phyloP scores from a whole-genome alignment of 1,140 invertebrate genomes.

The Neomicropteryx cornuta region DNA sequence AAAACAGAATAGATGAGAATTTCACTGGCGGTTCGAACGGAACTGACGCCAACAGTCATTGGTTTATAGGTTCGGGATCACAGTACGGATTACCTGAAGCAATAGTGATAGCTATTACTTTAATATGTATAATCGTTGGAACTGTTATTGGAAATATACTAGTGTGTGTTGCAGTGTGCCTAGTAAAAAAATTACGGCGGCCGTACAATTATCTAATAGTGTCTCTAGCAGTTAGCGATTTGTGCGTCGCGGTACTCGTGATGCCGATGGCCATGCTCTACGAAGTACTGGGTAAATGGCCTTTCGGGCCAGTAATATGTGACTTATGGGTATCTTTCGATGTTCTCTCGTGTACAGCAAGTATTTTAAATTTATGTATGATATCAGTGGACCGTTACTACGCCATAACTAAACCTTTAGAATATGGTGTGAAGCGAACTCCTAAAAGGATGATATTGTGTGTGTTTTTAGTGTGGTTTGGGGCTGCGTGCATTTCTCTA shows the following conservation, averaged over 20 bases:
- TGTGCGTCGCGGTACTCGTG: slow-evolving; percentile 70
- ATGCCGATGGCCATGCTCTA: slow-evolving; percentile 80
- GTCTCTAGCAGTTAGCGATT: slow-evolving; percentile 79
- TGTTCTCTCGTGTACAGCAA: slow-evolving; percentile 75
- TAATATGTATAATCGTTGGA: slow-evolving; percentile 64
- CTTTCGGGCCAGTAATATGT: slow-evolving; percentile 72
- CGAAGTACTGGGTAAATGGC: slow-evolving; percentile 73
- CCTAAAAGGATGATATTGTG: slow-evolving; percentile 74
- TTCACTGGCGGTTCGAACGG: too few relatives aligned
- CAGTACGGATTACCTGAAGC: too few relatives aligned
- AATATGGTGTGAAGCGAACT: slow-evolving; percentile 80
- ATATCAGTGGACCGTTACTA: slow-evolving; percentile 83
- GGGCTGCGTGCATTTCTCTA: slow-evolving; percentile 78
- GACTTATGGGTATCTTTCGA: slow-evolving; percentile 79
- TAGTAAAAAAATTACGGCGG: slow-evolving; percentile 73
- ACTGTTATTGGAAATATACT: slow-evolving; percentile 83
- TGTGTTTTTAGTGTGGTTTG: slow-evolving; percentile 80
- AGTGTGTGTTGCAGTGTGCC: slow-evolving; percentile 78
- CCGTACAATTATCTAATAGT: slow-evolving; percentile 84
- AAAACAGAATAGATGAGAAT: too few relatives aligned
- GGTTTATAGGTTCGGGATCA: too few relatives aligned
- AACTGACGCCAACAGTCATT: too few relatives aligned
- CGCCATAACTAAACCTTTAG: slow-evolving; percentile 83
- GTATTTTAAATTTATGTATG: slow-evolving; percentile 86
- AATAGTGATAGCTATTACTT: slow-evolving; percentile 56